phyloP scores from a whole-genome alignment of 2,797 vertebrate species.

The Hydrocynus forskahlii region DNA sequence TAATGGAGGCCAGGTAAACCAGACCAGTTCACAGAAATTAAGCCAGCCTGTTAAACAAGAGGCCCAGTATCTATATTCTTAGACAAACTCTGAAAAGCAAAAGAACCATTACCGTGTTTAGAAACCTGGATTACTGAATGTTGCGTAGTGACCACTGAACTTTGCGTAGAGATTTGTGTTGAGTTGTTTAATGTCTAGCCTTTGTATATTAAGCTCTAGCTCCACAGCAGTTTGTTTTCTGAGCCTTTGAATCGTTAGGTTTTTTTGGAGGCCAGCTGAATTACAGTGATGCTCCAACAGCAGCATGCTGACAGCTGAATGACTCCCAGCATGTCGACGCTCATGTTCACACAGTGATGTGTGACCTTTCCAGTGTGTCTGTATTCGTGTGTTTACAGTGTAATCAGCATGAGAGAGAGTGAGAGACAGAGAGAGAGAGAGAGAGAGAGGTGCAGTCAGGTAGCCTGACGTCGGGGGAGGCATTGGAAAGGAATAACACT shows the following conservation, averaged over 20 bases:
- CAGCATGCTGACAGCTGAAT: neutral
- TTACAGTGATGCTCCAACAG: constrained; percentile 1
- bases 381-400: constrained; percentile 45
- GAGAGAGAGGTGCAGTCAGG: constrained; percentile 16
- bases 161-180: neutral
- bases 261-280: constrained; percentile 9
- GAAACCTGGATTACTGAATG: neutral
- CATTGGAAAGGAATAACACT: constrained; percentile 6
- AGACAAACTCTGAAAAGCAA: neutral
- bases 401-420: constrained; percentile 15
- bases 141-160: neutral
- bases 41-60: neutral
- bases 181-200: neutral
- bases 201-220: neutral
- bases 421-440: constrained; percentile 7
- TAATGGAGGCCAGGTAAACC: constrained; percentile 92
- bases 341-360: neutral
- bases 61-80: neutral
- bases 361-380: constrained; percentile 25
- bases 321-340: constrained; percentile 3
- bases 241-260: neutral
- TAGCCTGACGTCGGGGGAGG: neutral
- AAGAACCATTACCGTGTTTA: neutral
- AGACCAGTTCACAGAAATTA: neutral
- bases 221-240: neutral